These are phyloP conservation scores for Austrolebias charrua DNA, from an alignment of 2,797 vertebrate species.

Conservation along the genomic window DNA sequence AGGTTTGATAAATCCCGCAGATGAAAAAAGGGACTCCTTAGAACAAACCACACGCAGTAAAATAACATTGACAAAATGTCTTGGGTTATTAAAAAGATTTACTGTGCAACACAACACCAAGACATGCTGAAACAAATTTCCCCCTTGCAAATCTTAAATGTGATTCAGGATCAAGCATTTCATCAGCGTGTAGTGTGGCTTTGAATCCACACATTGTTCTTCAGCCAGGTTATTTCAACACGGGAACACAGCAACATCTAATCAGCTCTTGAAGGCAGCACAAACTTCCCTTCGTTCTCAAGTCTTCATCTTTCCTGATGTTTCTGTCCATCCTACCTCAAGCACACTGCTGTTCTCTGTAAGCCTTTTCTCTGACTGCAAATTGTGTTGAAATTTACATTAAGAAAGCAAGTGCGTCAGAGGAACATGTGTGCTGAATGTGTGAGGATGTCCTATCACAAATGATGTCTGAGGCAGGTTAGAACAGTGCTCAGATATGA, in stretches of 20 bases:
- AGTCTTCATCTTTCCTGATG: constrained; percentile 4
- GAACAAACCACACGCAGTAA: neutral
- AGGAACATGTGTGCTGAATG: constrained; percentile 16
- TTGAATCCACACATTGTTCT: constrained; percentile 31
- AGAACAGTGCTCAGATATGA: constrained; percentile 44
- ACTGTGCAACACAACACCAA: neutral
- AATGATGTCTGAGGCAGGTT: constrained; percentile 53
- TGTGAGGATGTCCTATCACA: constrained; percentile 22
- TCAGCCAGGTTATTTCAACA: constrained; percentile 36
- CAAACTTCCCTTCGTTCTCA: constrained; percentile 6
- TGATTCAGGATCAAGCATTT: constrained; percentile 3
- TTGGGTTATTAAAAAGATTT: neutral
- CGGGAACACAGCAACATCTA: constrained; percentile 28
- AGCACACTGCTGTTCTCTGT: constrained; percentile 13
- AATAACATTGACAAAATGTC: neutral
- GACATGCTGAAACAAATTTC: constrained; percentile 17
- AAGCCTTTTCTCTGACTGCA: constrained; percentile 34
- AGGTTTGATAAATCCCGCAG: neutral
- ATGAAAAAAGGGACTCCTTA: neutral
- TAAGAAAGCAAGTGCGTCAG: constrained; percentile 35
- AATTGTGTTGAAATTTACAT: constrained; percentile 56
- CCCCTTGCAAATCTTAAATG: neutral
- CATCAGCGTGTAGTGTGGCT: constrained; percentile 19
- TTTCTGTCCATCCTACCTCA: constrained; percentile 2
- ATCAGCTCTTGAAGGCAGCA: constrained; percentile 32